phyloP scores from a whole-genome alignment of 1,140 invertebrate species.

The Cecropterus lyciades region DNA sequence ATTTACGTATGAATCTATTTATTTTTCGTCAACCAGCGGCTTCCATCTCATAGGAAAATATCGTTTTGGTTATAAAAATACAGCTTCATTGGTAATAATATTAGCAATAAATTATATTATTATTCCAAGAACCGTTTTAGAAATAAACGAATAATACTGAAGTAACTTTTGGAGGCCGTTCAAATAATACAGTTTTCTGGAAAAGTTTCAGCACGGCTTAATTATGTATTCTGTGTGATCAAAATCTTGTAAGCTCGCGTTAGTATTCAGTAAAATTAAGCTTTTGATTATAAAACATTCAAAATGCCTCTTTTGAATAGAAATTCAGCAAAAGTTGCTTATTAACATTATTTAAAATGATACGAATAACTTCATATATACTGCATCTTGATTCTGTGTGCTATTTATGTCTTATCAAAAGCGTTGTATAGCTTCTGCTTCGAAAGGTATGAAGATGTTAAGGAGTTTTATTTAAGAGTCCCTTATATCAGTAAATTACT shows the following conservation, averaged over 20 bases:
- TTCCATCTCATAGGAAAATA: no score
- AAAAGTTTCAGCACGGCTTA: constrained; percentile 9
- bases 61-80: background rate
- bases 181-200: constrained; percentile 9
- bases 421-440: no score
- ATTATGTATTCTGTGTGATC: constrained; percentile 13
- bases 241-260: constrained; percentile 4
- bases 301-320: background rate
- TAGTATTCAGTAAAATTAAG: constrained; percentile 8
- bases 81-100: background rate
- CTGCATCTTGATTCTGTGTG: no score
- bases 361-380: no score
- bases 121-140: background rate
- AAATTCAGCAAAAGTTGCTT: background rate
- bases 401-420: no score
- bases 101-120: background rate
- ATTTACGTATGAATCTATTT: no score
- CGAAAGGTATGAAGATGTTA: no score
- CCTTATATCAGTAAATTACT: no score
- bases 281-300: background rate
- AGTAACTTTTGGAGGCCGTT: background rate
- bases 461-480: no score
- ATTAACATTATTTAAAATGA: no score
- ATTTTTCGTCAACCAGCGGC: no score
- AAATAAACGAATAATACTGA: background rate